Percentiles rank a stretch among this genome's conserved stretches.
These are phyloP conservation scores for Porites lutea DNA, from an alignment of 64 coral and sea anemone species.

Conservation along the genomic window DNA sequence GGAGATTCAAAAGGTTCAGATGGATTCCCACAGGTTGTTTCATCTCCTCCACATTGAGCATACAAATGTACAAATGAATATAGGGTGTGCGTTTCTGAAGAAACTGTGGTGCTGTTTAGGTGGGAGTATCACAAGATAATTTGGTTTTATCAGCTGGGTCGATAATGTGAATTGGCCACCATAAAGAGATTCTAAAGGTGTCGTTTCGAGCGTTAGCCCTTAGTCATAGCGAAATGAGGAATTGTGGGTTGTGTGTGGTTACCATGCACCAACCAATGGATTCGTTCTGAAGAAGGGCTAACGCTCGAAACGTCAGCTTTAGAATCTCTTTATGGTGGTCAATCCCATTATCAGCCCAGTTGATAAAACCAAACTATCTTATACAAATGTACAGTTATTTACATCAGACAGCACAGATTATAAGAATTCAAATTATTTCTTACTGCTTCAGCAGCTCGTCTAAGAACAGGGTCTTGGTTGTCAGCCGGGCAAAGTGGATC, in stretches of 20 bases:
- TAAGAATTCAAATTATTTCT: not conserved
- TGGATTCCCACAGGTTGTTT: not conserved
- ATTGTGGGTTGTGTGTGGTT: conserved; percentile 22
- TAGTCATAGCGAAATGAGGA: too few relatives aligned
- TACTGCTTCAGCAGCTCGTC: conserved; percentile 25
- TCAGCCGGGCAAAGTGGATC: conserved; percentile 43
- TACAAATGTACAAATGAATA: conserved; percentile 15
- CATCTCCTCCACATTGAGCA: conserved; percentile 7
- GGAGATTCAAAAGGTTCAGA: conserved; percentile 19
- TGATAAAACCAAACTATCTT: conserved; percentile 19
- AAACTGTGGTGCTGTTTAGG: conserved; percentile 21
- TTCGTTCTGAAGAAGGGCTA: too few relatives aligned
- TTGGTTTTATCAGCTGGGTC: too few relatives aligned
- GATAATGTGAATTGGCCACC: too few relatives aligned
- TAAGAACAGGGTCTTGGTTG: conserved; percentile 13
- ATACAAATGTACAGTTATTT: conserved; percentile 1
- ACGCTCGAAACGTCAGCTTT: too few relatives aligned
- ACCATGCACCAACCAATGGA: conserved; percentile 21
- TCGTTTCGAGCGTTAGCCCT: too few relatives aligned
- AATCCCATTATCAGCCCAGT: conserved; percentile 22
- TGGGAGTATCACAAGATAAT: too few relatives aligned
- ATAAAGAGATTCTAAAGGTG: too few relatives aligned
- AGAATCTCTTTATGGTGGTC: conserved; percentile 27
- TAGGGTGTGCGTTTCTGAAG: conserved; percentile 8
- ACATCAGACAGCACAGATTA: conserved; percentile 18